phyloP scores from a whole-genome alignment of 2,113 vertebrate species.

The Microcebus lehilahytsara region DNA sequence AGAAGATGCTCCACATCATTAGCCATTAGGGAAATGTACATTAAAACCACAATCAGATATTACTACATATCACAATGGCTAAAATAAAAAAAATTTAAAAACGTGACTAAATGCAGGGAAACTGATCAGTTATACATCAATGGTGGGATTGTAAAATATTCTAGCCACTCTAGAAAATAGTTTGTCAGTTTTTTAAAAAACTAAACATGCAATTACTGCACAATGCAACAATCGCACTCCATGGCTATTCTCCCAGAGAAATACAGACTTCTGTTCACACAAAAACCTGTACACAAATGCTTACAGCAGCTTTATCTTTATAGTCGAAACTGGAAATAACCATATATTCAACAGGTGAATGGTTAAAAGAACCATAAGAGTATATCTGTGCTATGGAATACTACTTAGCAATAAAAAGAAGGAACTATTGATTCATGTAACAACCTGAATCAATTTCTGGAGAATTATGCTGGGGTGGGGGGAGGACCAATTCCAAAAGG shows the following conservation, averaged over 20 bases:
- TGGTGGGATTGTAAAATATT: background rate
- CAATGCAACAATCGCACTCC: background rate
- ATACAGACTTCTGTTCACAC: background rate
- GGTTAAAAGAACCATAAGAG: background rate
- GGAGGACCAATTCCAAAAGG: background rate
- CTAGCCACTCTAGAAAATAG: background rate
- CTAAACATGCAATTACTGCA: background rate
- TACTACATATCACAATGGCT: background rate
- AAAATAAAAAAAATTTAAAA: background rate
- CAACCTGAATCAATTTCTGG: background rate
- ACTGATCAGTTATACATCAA: background rate
- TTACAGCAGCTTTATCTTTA: background rate
- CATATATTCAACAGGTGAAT: background rate
- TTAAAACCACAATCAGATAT: background rate
- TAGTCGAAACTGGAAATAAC: background rate
- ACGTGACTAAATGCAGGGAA: background rate
- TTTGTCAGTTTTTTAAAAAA: background rate
- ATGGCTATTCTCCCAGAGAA: background rate
- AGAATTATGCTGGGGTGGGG: background rate
- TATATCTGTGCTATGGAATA: background rate
- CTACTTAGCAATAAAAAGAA: background rate
- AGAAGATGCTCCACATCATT: background rate
- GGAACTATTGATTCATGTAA: background rate
- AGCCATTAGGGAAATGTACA: background rate
- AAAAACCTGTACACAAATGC: background rate